These are phyloP conservation scores for Lampris incognitus DNA, from an alignment of 2,113 vertebrate species.

Conservation along the genomic window DNA sequence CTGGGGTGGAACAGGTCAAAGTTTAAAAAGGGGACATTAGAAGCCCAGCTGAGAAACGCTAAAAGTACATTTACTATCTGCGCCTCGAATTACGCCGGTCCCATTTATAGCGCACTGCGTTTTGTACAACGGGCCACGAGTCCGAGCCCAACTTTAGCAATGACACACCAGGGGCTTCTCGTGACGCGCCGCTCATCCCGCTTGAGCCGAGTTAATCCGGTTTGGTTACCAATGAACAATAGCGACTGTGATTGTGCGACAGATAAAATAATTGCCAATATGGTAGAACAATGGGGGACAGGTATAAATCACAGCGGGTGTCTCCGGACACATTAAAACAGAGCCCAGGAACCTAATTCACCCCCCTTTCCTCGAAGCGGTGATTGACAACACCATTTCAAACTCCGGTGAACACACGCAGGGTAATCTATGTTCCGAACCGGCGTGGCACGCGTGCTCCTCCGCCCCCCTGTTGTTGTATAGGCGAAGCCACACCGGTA, in stretches of 20 bases:
- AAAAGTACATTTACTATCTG: conserved; percentile 49
- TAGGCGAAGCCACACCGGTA: conserved; percentile 31
- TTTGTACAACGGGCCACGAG: conserved; percentile 10
- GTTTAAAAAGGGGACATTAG: conserved; percentile 49
- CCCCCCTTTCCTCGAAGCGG: conserved; percentile 15
- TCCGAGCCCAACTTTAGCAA: conserved; percentile 4
- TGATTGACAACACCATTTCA: conserved; percentile 36
- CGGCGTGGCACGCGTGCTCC: conserved; percentile 23
- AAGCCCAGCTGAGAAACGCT: conserved; percentile 31
- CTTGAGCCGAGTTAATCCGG: not conserved
- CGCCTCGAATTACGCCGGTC: conserved; percentile 59
- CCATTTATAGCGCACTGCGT: conserved; percentile 24
- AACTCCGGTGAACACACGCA: conserved; percentile 38
- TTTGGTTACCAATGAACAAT: conserved; percentile 8
- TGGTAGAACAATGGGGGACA: not conserved
- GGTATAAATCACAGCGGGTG: not conserved
- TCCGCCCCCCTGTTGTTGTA: conserved; percentile 16
- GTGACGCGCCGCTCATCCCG: not conserved
- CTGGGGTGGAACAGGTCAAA: conserved; percentile 78
- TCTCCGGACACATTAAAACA: conserved; percentile 9
- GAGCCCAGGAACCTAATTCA: not conserved
- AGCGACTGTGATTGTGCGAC: not conserved
- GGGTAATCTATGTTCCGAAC: conserved; percentile 4
- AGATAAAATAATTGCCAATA: not conserved
- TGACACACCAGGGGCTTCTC: not conserved